Evolutionary conservation across 2,888 invertebrate species (phyloP).

Genomic region (Actias luna): DNA sequence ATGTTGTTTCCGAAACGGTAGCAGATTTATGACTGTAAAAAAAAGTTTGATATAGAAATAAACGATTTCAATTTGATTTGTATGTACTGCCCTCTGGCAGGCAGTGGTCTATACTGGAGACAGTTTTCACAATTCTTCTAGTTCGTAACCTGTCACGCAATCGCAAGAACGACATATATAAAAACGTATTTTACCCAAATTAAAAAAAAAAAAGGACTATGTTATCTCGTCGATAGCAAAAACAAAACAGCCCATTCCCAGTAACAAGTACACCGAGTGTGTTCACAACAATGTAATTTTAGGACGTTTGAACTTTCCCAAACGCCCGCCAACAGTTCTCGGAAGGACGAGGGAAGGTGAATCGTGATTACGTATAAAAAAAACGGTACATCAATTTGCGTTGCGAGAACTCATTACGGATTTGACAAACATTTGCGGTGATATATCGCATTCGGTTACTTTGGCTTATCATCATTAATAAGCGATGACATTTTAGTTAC

Average conservation of each 20-base stretch:
- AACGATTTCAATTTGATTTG: too few relatives aligned
- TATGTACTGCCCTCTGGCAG: too few relatives aligned
- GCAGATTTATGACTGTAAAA: too few relatives aligned
- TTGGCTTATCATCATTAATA: constrained; percentile 49
- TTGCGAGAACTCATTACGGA: constrained; percentile 63
- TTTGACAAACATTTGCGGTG: constrained; percentile 35
- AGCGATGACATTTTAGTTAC: not conserved
- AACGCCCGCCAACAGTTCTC: constrained; percentile 59
- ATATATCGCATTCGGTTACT: constrained; percentile 23
- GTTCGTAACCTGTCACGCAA: too few relatives aligned
- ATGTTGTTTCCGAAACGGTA: too few relatives aligned
- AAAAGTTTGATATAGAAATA: too few relatives aligned
- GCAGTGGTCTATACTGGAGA: too few relatives aligned
- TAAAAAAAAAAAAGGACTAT: too few relatives aligned
- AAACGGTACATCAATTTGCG: constrained; percentile 56
- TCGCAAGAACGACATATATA: too few relatives aligned
- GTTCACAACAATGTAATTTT: constrained; percentile 58
- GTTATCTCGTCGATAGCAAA: too few relatives aligned
- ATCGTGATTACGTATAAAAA: constrained; percentile 47
- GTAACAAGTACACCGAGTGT: constrained; percentile 30
- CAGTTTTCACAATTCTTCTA: too few relatives aligned
- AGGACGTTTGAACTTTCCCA: constrained; percentile 46
- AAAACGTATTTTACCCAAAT: too few relatives aligned
- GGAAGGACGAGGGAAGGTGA: constrained; percentile 63
- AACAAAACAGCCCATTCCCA: constrained; percentile 19